These are phyloP conservation scores for Daktulosphaira vitifoliae DNA, from an alignment of 1,140 invertebrate genomes.

Conservation along the genomic window DNA sequence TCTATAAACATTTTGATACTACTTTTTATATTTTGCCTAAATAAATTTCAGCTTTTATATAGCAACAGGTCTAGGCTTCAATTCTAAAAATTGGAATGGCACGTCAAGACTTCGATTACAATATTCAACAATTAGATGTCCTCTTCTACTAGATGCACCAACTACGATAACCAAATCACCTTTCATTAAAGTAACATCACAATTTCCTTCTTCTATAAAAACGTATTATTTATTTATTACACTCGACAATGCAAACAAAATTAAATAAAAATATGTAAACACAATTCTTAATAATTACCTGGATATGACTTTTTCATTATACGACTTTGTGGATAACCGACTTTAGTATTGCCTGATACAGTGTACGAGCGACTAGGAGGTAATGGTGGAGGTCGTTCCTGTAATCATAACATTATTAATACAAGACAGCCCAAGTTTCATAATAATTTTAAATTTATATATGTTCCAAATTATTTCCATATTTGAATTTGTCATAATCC, in stretches of 20 bases:
- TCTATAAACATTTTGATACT: too few relatives aligned
- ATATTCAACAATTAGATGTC: slow-evolving; percentile 74
- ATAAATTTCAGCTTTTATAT: too few relatives aligned
- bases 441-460: too few relatives aligned
- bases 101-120: slow-evolving; percentile 70
- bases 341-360: slow-evolving; percentile 81
- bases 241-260: neutral
- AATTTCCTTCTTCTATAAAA: slow-evolving; percentile 51
- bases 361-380: slow-evolving; percentile 83
- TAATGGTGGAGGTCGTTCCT: slow-evolving; percentile 82
- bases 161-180: slow-evolving; percentile 75
- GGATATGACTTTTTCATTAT: slow-evolving; percentile 84
- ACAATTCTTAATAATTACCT: slow-evolving; percentile 44
- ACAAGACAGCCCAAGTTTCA: too few relatives aligned
- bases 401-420: slow-evolving; percentile 28
- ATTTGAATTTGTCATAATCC: too few relatives aligned
- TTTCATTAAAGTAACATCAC: slow-evolving; percentile 58
- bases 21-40: too few relatives aligned
- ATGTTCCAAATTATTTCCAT: too few relatives aligned
- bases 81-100: slow-evolving; percentile 77
- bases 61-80: slow-evolving; percentile 48
- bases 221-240: slow-evolving; percentile 10
- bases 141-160: slow-evolving; percentile 66
- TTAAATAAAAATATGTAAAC: neutral
- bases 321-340: slow-evolving; percentile 84